These are phyloP conservation scores for Exephanes ischioxanthus DNA, from an alignment of 2,888 invertebrate species.

Conservation along the genomic window DNA sequence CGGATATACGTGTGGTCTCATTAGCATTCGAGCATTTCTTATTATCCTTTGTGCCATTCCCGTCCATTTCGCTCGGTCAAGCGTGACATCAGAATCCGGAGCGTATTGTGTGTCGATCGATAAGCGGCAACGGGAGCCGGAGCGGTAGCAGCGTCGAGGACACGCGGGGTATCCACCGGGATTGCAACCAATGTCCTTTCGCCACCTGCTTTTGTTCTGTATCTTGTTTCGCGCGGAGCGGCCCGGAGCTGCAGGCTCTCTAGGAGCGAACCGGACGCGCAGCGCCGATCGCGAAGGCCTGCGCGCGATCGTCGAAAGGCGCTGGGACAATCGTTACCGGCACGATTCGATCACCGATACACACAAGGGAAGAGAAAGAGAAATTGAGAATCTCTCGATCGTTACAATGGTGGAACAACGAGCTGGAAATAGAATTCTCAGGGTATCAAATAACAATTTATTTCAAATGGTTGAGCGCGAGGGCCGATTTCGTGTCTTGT, in stretches of 20 bases:
- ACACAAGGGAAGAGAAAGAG: constrained; percentile 6
- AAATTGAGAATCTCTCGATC: constrained; percentile 40
- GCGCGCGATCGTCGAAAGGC: neutral
- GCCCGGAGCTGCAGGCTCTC: constrained; percentile 43
- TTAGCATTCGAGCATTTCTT: constrained; percentile 65
- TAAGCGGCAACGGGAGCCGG: constrained; percentile 29
- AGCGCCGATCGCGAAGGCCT: constrained; percentile 48
- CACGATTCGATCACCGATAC: constrained; percentile 56
- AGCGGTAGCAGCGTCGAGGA: constrained; percentile 41
- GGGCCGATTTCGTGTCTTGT: constrained; percentile 27
- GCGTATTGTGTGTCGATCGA: constrained; percentile 57
- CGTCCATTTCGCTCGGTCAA: constrained; percentile 57
- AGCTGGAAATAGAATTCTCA: constrained; percentile 82
- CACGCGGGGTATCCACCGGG: neutral
- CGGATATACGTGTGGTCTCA: constrained; percentile 57
- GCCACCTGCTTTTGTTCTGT: constrained; percentile 66
- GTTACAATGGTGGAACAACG: constrained; percentile 65
- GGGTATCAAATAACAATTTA: constrained; percentile 84
- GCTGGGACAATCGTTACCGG: constrained; percentile 59
- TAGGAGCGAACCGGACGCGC: constrained; percentile 61
- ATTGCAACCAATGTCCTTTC: constrained; percentile 61
- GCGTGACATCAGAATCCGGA: constrained; percentile 61
- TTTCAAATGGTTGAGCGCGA: constrained; percentile 68
- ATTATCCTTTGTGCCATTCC: constrained; percentile 52
- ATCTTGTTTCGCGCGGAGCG: constrained; percentile 55